Evolutionary conservation across 2,797 vertebrate species (phyloP).

Genomic region (Mormyrops attenuatus): DNA sequence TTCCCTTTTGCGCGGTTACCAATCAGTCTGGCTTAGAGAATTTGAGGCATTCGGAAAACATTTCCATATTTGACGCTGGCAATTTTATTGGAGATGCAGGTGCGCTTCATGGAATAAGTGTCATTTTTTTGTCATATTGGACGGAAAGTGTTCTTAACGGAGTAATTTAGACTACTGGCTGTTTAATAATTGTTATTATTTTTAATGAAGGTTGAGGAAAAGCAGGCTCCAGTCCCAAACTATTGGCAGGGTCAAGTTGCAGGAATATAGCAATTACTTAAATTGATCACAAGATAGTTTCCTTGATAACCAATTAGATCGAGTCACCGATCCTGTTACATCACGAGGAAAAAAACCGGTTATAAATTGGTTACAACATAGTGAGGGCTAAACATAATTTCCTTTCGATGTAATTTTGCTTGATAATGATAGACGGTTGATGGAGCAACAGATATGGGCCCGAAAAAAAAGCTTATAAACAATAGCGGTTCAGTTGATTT

Average conservation of each 20-base stretch:
- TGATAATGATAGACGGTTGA: constrained; percentile 50
- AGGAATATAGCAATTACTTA: constrained; percentile 99
- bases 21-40: neutral
- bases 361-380: constrained; percentile 73
- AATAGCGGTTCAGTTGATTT: constrained; percentile 87
- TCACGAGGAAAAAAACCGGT: constrained; percentile 63
- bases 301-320: constrained; percentile 96
- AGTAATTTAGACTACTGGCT: constrained; percentile 64
- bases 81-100: neutral
- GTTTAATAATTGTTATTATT: constrained; percentile 83
- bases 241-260: constrained; percentile 90
- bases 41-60: neutral
- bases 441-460: constrained; percentile 53
- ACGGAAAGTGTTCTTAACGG: constrained; percentile 39
- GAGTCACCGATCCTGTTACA: constrained; percentile 89
- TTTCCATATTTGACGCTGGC: neutral
- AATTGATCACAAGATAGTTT: constrained; percentile 97
- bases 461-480: constrained; percentile 74
- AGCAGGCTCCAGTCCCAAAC: constrained; percentile 81
- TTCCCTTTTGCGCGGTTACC: neutral
- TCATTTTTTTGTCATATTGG: constrained; percentile 1
- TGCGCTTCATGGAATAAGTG: neutral
- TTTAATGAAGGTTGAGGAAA: constrained; percentile 87
- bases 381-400: constrained; percentile 59
- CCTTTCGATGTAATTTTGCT: constrained; percentile 55